Conservation (phyloP, 1,140 invertebrate species). For the Drosophila littoralis region DNA sequence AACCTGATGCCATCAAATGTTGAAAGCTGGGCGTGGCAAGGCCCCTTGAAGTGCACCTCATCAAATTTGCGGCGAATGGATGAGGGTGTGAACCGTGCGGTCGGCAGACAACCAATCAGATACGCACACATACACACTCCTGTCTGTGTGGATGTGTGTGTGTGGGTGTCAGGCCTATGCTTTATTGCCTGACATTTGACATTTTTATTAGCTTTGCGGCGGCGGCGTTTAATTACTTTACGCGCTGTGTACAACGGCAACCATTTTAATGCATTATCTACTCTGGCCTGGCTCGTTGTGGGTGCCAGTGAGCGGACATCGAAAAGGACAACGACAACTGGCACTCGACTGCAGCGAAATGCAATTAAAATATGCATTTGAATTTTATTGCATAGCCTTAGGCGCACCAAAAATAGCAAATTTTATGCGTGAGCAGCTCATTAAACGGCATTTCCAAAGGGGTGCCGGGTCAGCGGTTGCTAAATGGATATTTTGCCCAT, state of each 20-base stretch:
- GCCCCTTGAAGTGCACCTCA: slow-evolving; percentile 25
- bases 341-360: slow-evolving; percentile 48
- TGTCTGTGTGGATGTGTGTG: neutral
- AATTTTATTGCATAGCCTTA: slow-evolving; percentile 55
- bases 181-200: slow-evolving; percentile 76
- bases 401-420: slow-evolving; percentile 38
- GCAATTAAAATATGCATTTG: slow-evolving; percentile 78
- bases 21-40: slow-evolving; percentile 8
- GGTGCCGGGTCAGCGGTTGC: slow-evolving; percentile 14
- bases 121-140: slow-evolving; percentile 19
- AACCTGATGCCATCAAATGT: slow-evolving; percentile 24
- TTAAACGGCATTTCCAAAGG: slow-evolving; percentile 38
- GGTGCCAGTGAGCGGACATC: slow-evolving; percentile 11
- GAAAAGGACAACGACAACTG: slow-evolving; percentile 19
- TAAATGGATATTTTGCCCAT: slow-evolving; percentile 25
- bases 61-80: slow-evolving; percentile 44
- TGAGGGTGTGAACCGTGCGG: slow-evolving; percentile 40
- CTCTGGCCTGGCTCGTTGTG: slow-evolving; percentile 8
- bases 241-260: slow-evolving; percentile 53
- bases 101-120: slow-evolving; percentile 30
- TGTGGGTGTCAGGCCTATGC: slow-evolving; percentile 58
- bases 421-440: slow-evolving; percentile 61
- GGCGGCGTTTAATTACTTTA: slow-evolving; percentile 77
- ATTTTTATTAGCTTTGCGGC: slow-evolving; percentile 78
- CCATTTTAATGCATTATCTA: slow-evolving; percentile 59